A percentile compares a stretch with the other conserved stretches of the same genome.
Conservation (phyloP, 2,888 invertebrate genomes). For the Trichacis sp. region DNA sequence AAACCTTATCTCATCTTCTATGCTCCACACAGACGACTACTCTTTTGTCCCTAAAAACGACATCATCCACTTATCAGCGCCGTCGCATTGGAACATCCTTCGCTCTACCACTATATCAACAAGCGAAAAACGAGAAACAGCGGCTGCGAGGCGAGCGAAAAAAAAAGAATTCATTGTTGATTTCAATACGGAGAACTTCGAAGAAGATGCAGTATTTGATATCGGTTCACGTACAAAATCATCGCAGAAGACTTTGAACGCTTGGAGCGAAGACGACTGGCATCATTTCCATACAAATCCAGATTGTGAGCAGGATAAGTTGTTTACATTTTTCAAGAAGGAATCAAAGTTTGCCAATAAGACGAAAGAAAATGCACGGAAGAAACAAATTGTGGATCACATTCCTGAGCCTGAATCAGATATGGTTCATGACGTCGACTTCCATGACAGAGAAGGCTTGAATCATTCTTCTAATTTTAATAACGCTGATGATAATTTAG, state of each 20-base stretch:
- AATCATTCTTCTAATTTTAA: too few relatives aligned
- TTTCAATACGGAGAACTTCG: slow-evolving; percentile 11
- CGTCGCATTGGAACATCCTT: slow-evolving; percentile 83
- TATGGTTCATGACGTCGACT: slow-evolving; percentile 53
- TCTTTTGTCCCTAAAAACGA: slow-evolving; percentile 51
- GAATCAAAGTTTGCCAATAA: not conserved
- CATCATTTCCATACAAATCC: not conserved
- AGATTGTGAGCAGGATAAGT: not conserved
- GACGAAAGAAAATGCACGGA: not conserved
- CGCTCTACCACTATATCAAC: not conserved
- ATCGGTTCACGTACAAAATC: slow-evolving; percentile 2
- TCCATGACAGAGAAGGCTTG: slow-evolving; percentile 29
- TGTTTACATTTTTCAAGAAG: not conserved
- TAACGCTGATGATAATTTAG: slow-evolving; percentile 31
- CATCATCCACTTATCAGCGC: slow-evolving; percentile 80
- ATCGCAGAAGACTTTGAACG: not conserved
- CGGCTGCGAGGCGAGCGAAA: slow-evolving; percentile 19
- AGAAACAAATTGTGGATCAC: slow-evolving; percentile 63
- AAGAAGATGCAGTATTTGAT: not conserved
- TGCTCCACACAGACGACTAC: slow-evolving; percentile 49
- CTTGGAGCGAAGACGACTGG: slow-evolving; percentile 19
- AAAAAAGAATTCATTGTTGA: slow-evolving; percentile 43
- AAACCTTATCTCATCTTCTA: slow-evolving; percentile 38
- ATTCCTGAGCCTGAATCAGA: slow-evolving; percentile 72
- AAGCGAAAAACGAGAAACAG: slow-evolving; percentile 64